These are phyloP conservation scores for Paradoxurus hermaphroditus DNA, from an alignment of 2,113 vertebrate genomes.

Conservation along the genomic window DNA sequence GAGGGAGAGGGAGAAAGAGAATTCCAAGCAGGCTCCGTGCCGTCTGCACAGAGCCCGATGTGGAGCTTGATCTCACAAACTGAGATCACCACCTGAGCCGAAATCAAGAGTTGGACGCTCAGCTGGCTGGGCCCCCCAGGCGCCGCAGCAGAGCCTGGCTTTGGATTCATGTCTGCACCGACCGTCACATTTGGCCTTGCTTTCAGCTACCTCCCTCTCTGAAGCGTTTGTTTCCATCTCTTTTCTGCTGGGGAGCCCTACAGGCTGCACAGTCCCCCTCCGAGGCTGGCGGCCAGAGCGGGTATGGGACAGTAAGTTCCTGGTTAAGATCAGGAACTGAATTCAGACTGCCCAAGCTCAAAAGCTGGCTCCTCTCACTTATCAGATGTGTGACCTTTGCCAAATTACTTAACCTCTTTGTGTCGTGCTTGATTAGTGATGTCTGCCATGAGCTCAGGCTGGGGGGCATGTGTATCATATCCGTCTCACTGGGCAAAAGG, in stretches of 20 bases:
- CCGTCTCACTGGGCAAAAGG: not conserved
- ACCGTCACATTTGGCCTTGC: rapidly evolving
- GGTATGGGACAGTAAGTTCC: rapidly evolving
- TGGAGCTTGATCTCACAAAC: too few relatives aligned
- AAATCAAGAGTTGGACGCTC: too few relatives aligned
- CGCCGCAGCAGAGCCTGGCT: not conserved
- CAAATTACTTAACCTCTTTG: not conserved
- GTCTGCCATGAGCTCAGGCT: not conserved
- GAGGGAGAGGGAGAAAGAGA: too few relatives aligned
- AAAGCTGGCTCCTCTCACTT: not conserved
- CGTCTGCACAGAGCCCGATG: too few relatives aligned
- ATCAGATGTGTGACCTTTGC: not conserved
- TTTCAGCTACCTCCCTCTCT: not conserved
- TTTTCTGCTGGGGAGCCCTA: not conserved
- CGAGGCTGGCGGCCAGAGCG: not conserved
- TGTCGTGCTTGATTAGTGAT: not conserved
- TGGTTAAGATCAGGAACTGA: not conserved
- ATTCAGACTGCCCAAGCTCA: not conserved
- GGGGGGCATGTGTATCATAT: not conserved
- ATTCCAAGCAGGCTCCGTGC: too few relatives aligned
- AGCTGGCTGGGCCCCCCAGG: too few relatives aligned
- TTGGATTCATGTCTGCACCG: not conserved
- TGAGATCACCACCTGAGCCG: too few relatives aligned
- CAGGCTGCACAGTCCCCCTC: not conserved
- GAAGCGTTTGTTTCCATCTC: not conserved